Evolutionary conservation across 2,113 vertebrate genomes (phyloP), one percentile per base, ranked within the genome.

Genomic region (Ardeotis arabs): DNA sequence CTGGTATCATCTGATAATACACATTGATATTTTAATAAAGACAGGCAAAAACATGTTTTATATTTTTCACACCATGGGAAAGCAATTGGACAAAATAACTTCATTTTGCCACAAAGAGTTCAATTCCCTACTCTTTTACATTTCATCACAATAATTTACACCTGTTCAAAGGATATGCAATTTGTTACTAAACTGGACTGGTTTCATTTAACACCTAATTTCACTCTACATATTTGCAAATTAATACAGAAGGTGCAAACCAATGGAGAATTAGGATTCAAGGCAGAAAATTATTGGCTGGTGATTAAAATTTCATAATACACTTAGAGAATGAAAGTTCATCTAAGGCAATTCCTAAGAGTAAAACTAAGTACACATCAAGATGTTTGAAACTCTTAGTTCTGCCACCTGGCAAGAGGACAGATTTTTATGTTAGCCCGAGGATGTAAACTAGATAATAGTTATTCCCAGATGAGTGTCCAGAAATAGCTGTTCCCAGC

Each of bases 201-300:
- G 49, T 89, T 95, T 92, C 66, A 89, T 90, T 97, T 95, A 92
- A 81, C 91, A 89, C 80, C 35, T 92, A 70, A 85, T 87, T 86
- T 86, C 56, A 87, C 27, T 63, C 56, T 89, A 73, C 64, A 56
- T 69, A 72, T 44, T 89, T 95, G 84, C 64, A 89, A 95, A 94
- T 95, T 90, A 92, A 86, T 84, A 72, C 29, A 49, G 0, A 1
- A 89, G 66, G 69, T 87, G 87, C 73, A 87, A 95, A 87, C 16
- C 91, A 39, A 20, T 56, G 20, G 89, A 67, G 94, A 94, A 87
- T 67, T 78, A 77, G 23, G 22, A 89, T 86, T 72, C 50, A 69
- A 84, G 55, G 47, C 60, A 67, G 69, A 86, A 86, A 72, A 89
- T 50, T 47, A 27, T 76, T 63, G 28, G n/a, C 50, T 76, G 35